Conservation (phyloP, 2,888 invertebrate genomes). For the Cabera pusaria region DNA sequence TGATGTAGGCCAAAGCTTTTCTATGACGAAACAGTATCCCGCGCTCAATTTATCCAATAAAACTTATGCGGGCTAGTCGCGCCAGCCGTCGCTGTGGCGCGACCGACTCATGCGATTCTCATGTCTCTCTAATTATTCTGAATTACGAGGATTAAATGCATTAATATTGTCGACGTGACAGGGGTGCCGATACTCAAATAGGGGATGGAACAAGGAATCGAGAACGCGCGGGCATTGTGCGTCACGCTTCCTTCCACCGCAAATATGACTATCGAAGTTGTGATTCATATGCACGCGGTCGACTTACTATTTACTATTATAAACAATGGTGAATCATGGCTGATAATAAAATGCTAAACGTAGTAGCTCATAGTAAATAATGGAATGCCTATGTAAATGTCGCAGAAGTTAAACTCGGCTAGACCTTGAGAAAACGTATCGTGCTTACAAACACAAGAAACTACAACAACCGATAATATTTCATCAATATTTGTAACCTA, state of each 20-base stretch:
- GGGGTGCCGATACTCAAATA: conserved; percentile 20
- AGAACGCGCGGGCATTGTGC: conserved; percentile 21
- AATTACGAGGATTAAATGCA: conserved; percentile 54
- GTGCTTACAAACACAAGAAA: conserved; percentile 21
- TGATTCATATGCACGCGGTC: conserved; percentile 31
- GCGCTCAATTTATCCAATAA: conserved; percentile 74
- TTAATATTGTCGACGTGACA: conserved; percentile 47
- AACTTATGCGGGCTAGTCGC: conserved; percentile 69
- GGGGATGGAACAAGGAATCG: conserved; percentile 17
- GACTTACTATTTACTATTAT: conserved; percentile 31
- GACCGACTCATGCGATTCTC: conserved; percentile 47
- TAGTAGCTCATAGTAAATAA: conserved; percentile 18
- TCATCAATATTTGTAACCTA: conserved; percentile 33
- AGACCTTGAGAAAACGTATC: conserved; percentile 16
- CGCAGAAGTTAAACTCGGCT: conserved; percentile 14
- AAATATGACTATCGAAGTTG: conserved; percentile 21
- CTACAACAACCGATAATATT: conserved; percentile 28
- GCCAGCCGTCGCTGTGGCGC: conserved; percentile 47
- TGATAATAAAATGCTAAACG: conserved; percentile 30
- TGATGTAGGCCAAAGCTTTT: conserved; percentile 61
- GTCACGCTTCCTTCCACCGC: conserved; percentile 26
- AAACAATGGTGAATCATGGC: conserved; percentile 34
- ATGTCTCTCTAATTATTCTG: conserved; percentile 65
- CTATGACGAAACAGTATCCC: conserved; percentile 56
- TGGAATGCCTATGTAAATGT: conserved; percentile 21